Base-by-base conservation (phyloP, 2,797 vertebrate genomes). In the Anguilla anguilla region DNA sequence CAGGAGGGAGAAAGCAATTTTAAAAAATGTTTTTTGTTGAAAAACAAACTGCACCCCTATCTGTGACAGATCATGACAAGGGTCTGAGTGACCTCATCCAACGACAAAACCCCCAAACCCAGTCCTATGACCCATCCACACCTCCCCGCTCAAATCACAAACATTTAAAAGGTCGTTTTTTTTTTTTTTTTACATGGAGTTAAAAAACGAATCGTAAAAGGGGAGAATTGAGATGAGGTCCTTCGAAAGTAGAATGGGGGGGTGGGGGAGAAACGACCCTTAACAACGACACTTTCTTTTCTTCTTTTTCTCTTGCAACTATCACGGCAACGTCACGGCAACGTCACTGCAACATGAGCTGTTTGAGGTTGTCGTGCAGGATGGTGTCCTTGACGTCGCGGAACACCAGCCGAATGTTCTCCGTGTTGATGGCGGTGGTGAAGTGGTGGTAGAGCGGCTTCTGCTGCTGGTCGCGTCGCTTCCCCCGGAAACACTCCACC, bases 381-480 rank as follows among this genome's bases (percentile, higher is more conserved):
- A 99, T 99, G 89, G 98, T 99, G 96, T 99, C 98, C 95, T 99
- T 99, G 91, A 99, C 98, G 13, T 99, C 98, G 0, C 98, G 98
- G 95, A 99, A 99, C 74, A 99, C 98, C 90, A 99, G 95, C 88
- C 98, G 97, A 96, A 99, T 98, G 95, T 99, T 99, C 93, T 99
- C 98, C 10, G 98, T 99, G 96, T 98, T 99, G 95, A 99, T 99
- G 87, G 98, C 98, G 0, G 98, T 99, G 96, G 98, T 99, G 96
- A 99, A 99, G 95, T 99, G 98, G 95, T 99, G 97, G 95, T 99
- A 99, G 1, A 99, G 95, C 0, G 98, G 98, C 95, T 98, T 99
- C 94, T 97, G 97, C 94, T 97, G 98, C 95, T 97, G 98, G 92
- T 99, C 98, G 90, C 98, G 96, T 64, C 98, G 97, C 92, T 98